Evolutionary conservation across 2,888 invertebrate genomes (phyloP).

Genomic region (Spilarctia lutea): DNA sequence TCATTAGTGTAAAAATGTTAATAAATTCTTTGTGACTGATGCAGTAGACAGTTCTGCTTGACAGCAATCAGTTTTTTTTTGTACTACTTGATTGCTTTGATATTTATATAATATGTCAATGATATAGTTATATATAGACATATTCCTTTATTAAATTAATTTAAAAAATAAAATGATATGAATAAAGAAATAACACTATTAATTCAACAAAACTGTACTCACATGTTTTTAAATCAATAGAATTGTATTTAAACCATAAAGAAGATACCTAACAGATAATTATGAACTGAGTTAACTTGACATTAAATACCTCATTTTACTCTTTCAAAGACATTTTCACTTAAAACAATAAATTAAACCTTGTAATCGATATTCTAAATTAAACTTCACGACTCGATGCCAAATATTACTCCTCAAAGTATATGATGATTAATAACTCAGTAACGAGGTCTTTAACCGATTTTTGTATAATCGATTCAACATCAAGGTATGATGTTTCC

Average conservation of each 20-base stretch:
- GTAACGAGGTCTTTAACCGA: slow-evolving; percentile 16
- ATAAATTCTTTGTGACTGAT: no score
- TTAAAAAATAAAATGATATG: no score
- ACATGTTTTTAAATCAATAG: not conserved
- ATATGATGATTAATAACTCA: slow-evolving; percentile 14
- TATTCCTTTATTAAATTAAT: no score
- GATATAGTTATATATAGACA: no score
- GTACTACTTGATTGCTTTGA: no score
- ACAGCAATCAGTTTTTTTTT: no score
- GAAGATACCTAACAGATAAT: not conserved
- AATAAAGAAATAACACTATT: no score
- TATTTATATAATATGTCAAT: no score
- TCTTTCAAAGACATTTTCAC: not conserved
- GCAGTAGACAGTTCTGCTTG: no score
- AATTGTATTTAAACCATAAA: not conserved
- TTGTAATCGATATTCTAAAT: slow-evolving; percentile 7
- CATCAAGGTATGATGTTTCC: slow-evolving; percentile 20
- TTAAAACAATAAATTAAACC: not conserved
- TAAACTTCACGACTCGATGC: not conserved
- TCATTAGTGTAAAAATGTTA: no score
- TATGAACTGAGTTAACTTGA: not conserved
- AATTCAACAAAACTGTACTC: not conserved
- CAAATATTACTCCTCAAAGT: not conserved
- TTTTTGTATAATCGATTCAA: slow-evolving; percentile 11
- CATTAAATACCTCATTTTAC: not conserved